Conservation (phyloP, 2,888 invertebrate species). For the Calliphora vomitoria region DNA sequence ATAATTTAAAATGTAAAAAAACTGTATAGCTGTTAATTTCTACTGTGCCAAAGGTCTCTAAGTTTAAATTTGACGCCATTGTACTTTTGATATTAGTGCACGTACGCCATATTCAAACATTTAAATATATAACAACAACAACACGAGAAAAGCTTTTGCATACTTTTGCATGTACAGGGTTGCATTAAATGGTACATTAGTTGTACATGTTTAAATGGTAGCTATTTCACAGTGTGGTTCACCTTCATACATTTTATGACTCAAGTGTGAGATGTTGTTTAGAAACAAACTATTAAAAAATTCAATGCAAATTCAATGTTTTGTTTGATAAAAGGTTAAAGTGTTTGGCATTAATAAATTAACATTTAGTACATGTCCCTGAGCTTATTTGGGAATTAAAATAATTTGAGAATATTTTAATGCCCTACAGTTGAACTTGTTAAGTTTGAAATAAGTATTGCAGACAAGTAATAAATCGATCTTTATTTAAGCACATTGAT, state of each 20-base stretch:
- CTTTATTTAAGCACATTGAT: too few relatives aligned
- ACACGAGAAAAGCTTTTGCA: constrained; percentile 56
- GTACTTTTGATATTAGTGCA: constrained; percentile 29
- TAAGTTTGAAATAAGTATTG: neutral
- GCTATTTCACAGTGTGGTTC: neutral
- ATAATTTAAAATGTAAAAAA: constrained; percentile 5
- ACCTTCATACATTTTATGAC: constrained; percentile 30
- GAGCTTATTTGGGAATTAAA: constrained; percentile 14
- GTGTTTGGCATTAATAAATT: constrained; percentile 32
- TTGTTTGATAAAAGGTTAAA: constrained; percentile 29
- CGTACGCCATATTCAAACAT: neutral
- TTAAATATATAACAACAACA: neutral
- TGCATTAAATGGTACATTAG: constrained; percentile 13
- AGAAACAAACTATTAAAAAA: constrained; percentile 3
- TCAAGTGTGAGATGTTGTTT: neutral
- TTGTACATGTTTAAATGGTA: neutral
- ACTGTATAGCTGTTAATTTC: neutral
- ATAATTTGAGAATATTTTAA: constrained; percentile 42
- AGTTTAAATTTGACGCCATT: constrained; percentile 35
- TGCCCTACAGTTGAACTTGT: neutral
- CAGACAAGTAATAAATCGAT: too few relatives aligned
- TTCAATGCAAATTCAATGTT: constrained; percentile 50
- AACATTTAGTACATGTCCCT: constrained; percentile 21
- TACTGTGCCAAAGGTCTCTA: neutral
- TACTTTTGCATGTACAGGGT: constrained; percentile 57